Base-by-base conservation (phyloP, 2,113 vertebrate genomes). In the Neoarius graeffei region DNA sequence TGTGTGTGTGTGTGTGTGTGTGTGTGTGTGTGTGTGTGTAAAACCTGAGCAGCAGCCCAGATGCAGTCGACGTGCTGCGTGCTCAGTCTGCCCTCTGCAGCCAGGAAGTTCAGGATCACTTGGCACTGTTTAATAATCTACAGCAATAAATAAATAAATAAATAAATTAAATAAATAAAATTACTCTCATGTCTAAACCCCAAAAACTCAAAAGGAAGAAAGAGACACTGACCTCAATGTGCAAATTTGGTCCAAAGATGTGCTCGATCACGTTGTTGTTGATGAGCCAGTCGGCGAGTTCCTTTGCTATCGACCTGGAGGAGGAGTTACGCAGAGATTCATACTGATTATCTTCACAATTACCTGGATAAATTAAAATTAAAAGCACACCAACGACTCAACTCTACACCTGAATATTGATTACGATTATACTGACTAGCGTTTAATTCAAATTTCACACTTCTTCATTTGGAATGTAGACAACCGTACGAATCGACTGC, bases 121-220 rank as follows among this genome's bases (percentile, higher is more conserved):
- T 99, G 98, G 95, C 98, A 99, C 95, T 99, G 98, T 92, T 99
- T 99, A 94, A 99, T 99, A 95, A 99, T 99, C 98, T 99, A 94
- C 66, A 94, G 82, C 85, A n/a, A n/a, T n/a, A n/a, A n/a, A n/a
- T n/a, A n/a, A n/a, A n/a, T n/a, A n/a, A n/a, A n/a, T n/a, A n/a
- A n/a, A n/a, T n/a, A n/a, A n/a, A n/a, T n/a, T n/a, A n/a, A n/a
- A n/a, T n/a, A n/a, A n/a, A 42, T 42, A 84, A 9, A 52, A 15
- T 54, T 1, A 80, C 25, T 79, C 52, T 57, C 5, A 13, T 15
- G 0, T 14, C 42, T 42, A 42, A 54, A 20, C 1, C 30, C 6
- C 67, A 17, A 71, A 35, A 74, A 42, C 2, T 8, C 19, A 1
- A 9, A 19, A 69, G 1, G 7, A 0, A 2, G 7, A 5, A 73